These are phyloP conservation scores for Epinephelus coioides DNA, from an alignment of 2,797 vertebrate genomes.

Conservation along the genomic window DNA sequence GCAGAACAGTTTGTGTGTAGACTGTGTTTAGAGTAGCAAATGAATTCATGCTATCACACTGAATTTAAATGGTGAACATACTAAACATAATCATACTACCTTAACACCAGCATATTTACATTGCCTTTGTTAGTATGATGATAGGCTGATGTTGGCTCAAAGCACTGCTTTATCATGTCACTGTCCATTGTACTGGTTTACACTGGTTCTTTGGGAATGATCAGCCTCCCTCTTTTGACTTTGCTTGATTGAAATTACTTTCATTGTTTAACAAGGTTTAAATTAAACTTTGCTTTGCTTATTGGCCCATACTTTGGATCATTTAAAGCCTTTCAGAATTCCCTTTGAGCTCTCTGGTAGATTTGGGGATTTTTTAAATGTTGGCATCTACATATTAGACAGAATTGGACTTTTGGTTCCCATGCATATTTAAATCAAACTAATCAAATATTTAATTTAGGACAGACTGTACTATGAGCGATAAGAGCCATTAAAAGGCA, in stretches of 20 bases:
- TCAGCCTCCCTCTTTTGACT: not conserved
- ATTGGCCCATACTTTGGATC: too few species aligned
- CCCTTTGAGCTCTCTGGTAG: too few species aligned
- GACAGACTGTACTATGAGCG: slow-evolving; percentile 4
- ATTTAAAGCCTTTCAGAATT: too few species aligned
- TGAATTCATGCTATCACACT: not conserved
- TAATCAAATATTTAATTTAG: slow-evolving; percentile 11
- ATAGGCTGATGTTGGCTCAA: not conserved
- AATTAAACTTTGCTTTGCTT: too few species aligned
- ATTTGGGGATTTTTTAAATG: not conserved
- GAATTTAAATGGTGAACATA: not conserved
- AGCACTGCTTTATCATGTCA: not conserved
- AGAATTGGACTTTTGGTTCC: slow-evolving; percentile 1
- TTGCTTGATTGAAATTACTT: not conserved
- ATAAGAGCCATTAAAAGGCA: slow-evolving; percentile 29
- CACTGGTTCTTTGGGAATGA: not conserved
- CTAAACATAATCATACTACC: not conserved
- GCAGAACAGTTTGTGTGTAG: not conserved
- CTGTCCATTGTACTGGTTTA: not conserved
- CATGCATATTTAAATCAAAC: not conserved
- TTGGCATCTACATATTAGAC: not conserved
- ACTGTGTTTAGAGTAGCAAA: not conserved
- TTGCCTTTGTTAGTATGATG: too few species aligned
- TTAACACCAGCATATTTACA: not conserved
- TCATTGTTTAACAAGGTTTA: not conserved